A percentile compares a stretch with the other conserved stretches of the same genome.
Evolutionary conservation across 1,140 invertebrate species (phyloP).

Genomic region (Gryon sp.): DNA sequence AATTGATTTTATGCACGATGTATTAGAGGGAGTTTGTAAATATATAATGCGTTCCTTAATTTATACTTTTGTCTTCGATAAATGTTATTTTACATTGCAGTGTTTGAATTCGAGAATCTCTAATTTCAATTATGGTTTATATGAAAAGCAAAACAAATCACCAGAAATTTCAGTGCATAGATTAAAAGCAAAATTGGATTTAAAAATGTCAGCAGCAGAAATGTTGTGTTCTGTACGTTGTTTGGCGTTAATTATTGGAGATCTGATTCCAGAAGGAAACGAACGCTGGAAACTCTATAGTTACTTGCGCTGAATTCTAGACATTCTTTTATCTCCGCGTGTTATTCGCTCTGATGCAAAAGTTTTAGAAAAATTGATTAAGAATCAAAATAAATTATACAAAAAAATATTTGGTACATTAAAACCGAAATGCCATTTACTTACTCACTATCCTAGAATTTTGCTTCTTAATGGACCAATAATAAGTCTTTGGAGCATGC

Average conservation of each 20-base stretch:
- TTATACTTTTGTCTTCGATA: background rate
- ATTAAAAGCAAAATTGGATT: background rate
- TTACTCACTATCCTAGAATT: slow-evolving; percentile 2
- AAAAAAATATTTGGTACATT: background rate
- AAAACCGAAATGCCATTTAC: background rate
- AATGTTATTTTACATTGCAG: background rate
- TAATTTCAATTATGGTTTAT: background rate
- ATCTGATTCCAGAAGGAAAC: slow-evolving; percentile 3
- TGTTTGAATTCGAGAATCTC: background rate
- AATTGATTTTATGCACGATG: background rate
- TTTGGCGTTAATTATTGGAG: slow-evolving; percentile 2
- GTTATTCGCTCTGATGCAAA: background rate
- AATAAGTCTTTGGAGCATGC: background rate
- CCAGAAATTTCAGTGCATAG: background rate
- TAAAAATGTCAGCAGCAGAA: slow-evolving; percentile 12
- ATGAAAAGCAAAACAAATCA: background rate
- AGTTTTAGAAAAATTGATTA: background rate
- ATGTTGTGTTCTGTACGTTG: slow-evolving; percentile 7
- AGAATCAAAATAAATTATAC: background rate
- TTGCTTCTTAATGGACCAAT: background rate
- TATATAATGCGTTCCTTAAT: background rate
- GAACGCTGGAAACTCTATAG: background rate
- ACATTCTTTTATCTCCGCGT: background rate
- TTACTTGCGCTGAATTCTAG: background rate
- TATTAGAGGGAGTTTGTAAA: slow-evolving; percentile 3